Evolutionary conservation across 2,888 invertebrate species (phyloP).

Genomic region (Conops quadrifasciatus): DNA sequence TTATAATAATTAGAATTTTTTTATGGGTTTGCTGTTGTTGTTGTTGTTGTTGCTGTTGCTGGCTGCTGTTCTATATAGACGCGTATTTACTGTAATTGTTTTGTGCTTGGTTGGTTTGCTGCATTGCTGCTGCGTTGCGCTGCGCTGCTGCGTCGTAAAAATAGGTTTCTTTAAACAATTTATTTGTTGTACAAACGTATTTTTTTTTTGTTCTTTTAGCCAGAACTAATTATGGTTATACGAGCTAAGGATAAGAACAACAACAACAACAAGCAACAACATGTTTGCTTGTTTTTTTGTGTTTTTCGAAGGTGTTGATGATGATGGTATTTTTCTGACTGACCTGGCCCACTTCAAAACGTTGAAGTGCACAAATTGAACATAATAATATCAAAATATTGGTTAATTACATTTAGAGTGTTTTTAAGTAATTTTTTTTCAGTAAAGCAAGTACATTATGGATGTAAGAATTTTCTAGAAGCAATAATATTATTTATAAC

Average conservation of each 20-base stretch:
- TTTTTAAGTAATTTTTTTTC: too few relatives aligned
- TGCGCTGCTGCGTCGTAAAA: too few relatives aligned
- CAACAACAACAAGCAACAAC: conserved; percentile 13
- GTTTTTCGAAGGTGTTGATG: conserved; percentile 1
- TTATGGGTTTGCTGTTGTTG: not conserved
- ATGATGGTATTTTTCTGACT: not conserved
- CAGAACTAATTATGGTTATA: conserved; percentile 9
- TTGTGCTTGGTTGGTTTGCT: not conserved
- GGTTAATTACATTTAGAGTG: too few relatives aligned
- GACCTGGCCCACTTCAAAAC: too few relatives aligned
- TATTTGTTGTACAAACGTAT: not conserved
- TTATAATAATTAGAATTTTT: too few relatives aligned
- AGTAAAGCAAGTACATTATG: too few relatives aligned
- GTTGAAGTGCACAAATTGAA: too few relatives aligned
- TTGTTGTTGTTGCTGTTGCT: conserved; percentile 1
- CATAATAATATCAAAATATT: too few relatives aligned
- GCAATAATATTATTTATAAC: too few relatives aligned
- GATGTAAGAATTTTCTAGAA: too few relatives aligned
- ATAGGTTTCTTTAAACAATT: too few relatives aligned
- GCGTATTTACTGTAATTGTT: not conserved
- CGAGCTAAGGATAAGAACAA: not conserved
- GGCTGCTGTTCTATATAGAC: not conserved
- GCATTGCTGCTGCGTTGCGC: not conserved
- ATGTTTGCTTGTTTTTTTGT: not conserved
- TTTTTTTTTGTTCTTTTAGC: not conserved